Conservation (phyloP, 2,113 vertebrate genomes). For the Corapipo altera region DNA sequence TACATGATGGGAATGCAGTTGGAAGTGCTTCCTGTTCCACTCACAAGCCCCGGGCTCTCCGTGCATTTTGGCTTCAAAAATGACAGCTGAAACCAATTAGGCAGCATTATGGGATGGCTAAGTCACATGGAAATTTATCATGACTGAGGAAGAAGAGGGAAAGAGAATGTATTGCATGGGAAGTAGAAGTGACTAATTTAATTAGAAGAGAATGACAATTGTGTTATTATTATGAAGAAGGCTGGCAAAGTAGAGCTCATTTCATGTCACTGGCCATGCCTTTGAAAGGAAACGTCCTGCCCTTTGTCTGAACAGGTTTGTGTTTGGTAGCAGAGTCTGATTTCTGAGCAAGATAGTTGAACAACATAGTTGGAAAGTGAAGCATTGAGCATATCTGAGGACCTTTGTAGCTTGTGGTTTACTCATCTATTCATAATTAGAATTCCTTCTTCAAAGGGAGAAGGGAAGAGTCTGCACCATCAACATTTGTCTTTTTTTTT, state of each 20-base stretch:
- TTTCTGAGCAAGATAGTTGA: neutral
- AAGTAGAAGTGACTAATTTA: constrained; percentile 61
- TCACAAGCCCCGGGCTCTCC: constrained; percentile 69
- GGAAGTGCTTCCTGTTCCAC: constrained; percentile 71
- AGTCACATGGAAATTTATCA: constrained; percentile 65
- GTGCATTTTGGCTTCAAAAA: constrained; percentile 64
- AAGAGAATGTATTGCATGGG: constrained; percentile 17
- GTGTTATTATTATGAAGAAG: neutral
- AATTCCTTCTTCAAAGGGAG: neutral
- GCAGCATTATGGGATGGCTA: constrained; percentile 62
- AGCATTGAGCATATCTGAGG: neutral
- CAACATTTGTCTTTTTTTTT: neutral
- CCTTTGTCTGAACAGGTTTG: neutral
- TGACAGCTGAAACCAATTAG: constrained; percentile 78
- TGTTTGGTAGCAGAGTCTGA: constrained; percentile 1
- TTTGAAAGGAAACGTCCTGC: neutral
- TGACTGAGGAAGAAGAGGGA: constrained; percentile 25
- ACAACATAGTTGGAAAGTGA: neutral
- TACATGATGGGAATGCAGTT: constrained; percentile 72
- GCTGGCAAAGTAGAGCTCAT: neutral
- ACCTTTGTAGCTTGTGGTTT: neutral
- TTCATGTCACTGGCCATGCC: neutral
- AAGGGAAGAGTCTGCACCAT: neutral
- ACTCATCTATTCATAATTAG: constrained; percentile 5
- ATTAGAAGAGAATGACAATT: constrained; percentile 46